These are phyloP conservation scores for Agonopterix subpropinquella DNA, from an alignment of 2,888 invertebrate species.

Conservation along the genomic window DNA sequence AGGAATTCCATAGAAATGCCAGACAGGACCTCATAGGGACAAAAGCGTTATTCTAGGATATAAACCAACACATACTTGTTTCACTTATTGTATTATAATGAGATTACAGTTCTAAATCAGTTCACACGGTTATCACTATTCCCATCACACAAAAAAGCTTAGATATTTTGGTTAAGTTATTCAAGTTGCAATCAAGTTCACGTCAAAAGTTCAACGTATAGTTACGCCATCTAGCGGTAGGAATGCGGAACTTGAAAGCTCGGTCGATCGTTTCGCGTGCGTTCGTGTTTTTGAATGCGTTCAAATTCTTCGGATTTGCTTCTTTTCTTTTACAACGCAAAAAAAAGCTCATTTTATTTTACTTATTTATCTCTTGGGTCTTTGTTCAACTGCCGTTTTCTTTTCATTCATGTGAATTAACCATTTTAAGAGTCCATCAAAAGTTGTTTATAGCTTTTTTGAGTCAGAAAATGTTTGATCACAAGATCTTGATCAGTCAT, in stretches of 20 bases:
- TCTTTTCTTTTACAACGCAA: slow-evolving; percentile 8
- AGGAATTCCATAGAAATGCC: slow-evolving; percentile 30
- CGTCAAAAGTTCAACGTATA: slow-evolving; percentile 69
- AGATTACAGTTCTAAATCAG: slow-evolving; percentile 32
- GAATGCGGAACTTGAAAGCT: slow-evolving; percentile 57
- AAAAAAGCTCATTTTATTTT: slow-evolving; percentile 12
- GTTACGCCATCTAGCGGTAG: slow-evolving; percentile 54
- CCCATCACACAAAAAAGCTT: slow-evolving; percentile 59
- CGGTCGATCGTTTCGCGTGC: slow-evolving; percentile 49
- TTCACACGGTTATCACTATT: slow-evolving; percentile 55
- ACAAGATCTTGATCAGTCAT: slow-evolving; percentile 45
- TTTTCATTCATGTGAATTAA: no score
- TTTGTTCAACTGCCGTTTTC: no score
- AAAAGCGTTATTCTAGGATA: slow-evolving; percentile 25
- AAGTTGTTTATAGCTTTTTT: slow-evolving; percentile 39
- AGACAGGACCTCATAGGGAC: slow-evolving; percentile 16
- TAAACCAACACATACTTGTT: slow-evolving; percentile 36
- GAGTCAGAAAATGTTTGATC: slow-evolving; percentile 42
- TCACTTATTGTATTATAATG: slow-evolving; percentile 47
- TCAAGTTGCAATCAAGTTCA: slow-evolving; percentile 69
- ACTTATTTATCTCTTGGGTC: slow-evolving; percentile 9
- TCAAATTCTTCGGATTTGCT: slow-evolving; percentile 2
- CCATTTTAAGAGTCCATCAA: slow-evolving; percentile 14
- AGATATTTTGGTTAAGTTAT: slow-evolving; percentile 71
- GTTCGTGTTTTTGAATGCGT: slow-evolving; percentile 15